Conservation (phyloP, 2,888 invertebrate genomes). For the Erannis defoliaria region DNA sequence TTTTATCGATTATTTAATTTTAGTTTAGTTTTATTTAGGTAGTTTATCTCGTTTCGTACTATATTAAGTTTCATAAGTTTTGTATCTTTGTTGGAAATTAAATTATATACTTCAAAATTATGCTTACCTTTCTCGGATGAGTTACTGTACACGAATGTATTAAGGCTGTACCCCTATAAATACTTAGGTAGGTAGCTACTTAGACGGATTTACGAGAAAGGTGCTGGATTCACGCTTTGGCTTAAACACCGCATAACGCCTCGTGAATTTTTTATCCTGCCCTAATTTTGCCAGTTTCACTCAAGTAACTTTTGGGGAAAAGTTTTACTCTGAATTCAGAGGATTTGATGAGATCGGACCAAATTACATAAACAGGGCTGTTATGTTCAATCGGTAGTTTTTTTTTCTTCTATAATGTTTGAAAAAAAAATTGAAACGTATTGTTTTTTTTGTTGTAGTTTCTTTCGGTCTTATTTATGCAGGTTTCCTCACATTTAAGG, state of each 20-base stretch:
- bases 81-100: too few species aligned
- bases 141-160: slow-evolving; percentile 15
- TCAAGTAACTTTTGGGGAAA: neutral
- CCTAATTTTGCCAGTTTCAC: slow-evolving; percentile 5
- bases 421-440: too few species aligned
- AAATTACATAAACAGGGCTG: neutral
- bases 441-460: too few species aligned
- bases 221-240: slow-evolving; percentile 21
- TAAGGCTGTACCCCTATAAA: slow-evolving; percentile 18
- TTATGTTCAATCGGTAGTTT: too few species aligned
- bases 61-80: too few species aligned
- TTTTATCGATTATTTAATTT: too few species aligned
- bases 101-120: too few species aligned
- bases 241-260: slow-evolving; percentile 11
- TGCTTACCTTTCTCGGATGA: neutral
- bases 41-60: too few species aligned
- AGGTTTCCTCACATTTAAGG: too few species aligned
- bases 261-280: slow-evolving; percentile 11
- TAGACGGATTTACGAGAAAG: slow-evolving; percentile 23
- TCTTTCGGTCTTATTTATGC: too few species aligned
- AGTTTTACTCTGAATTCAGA: neutral
- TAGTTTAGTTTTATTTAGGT: too few species aligned
- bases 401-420: too few species aligned
- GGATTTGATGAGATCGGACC: neutral
- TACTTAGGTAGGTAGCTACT: slow-evolving; percentile 20